These are phyloP conservation scores for Melanchra persicariae DNA, from an alignment of 2,888 invertebrate genomes.

Conservation along the genomic window DNA sequence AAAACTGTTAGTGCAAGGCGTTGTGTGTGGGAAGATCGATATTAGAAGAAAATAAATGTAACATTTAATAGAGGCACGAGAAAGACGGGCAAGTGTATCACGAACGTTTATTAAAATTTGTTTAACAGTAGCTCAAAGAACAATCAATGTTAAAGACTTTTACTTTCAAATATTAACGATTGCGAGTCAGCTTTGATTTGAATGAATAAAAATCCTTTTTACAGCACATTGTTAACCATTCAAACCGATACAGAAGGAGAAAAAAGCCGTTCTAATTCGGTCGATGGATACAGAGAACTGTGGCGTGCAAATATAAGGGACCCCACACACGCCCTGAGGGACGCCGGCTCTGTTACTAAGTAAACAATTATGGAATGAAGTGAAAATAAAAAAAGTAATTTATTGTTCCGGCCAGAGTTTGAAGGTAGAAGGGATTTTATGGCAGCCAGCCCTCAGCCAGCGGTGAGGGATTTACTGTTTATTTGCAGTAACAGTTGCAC, in stretches of 20 bases:
- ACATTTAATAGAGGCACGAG: constrained; percentile 54
- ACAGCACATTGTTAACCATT: constrained; percentile 59
- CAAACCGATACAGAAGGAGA: constrained; percentile 44
- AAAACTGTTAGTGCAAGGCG: constrained; percentile 43
- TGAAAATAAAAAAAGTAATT: constrained; percentile 77
- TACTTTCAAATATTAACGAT: constrained; percentile 8
- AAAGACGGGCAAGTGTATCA: constrained; percentile 54
- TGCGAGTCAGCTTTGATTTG: constrained; percentile 14
- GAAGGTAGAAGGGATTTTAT: constrained; percentile 69
- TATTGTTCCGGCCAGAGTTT: constrained; percentile 78
- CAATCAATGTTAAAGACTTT: constrained; percentile 8
- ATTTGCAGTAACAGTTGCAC: constrained; percentile 60
- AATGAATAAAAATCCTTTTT: constrained; percentile 53
- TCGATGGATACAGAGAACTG: constrained; percentile 63
- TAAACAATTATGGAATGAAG: constrained; percentile 75
- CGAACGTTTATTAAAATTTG: constrained; percentile 26
- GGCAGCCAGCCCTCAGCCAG: constrained; percentile 21
- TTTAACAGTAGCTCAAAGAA: constrained; percentile 10
- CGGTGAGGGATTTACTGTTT: constrained; percentile 58
- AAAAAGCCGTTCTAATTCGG: constrained; percentile 63
- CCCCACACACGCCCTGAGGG: constrained; percentile 70
- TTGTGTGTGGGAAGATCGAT: constrained; percentile 33
- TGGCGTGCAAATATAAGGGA: constrained; percentile 72
- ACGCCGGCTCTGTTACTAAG: constrained; percentile 74
- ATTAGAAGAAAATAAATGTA: constrained; percentile 49